Base-by-base conservation (phyloP, 2,888 invertebrate genomes). In the Sinodicranocentrus sp. region DNA sequence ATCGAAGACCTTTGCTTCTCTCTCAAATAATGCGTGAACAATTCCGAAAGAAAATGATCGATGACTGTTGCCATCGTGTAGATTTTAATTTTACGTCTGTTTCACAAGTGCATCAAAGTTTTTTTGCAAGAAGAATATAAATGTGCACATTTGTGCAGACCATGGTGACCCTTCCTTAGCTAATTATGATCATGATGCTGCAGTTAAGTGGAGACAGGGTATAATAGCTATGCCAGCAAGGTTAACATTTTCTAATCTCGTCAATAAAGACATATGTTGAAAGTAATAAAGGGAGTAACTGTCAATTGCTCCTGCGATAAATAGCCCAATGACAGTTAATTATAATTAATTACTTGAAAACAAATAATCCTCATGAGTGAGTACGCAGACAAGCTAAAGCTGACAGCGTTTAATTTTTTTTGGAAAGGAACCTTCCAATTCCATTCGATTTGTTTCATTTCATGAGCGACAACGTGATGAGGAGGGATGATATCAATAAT, bases 211-310 rank as follows among this genome's bases (percentile, higher is more conserved):
- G 10, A 25, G 21, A 19, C 23, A 59, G 26, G 1, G 48, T 3
- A 39, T 6, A 6, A 8, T 8, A 48, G 17, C 17, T 39, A 39
- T 13, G 2, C 25, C 25, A 15, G 23, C 25, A 59, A 59, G 59
- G 59, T 59, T 26, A 59, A 13, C 21, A 19, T 15, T 48, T 15
- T 10, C n/a, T 13, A n/a, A 3, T 5, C 15, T 13, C 10, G 25
- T 59, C 21, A 59, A 59, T 21, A 25, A 63, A 39, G 63, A 63
- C 63, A 39, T 10, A 59, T 13, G n/a, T n/a, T n/a, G 26, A 39
- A 63, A 28, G 63, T 26, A 33, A 63, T 63, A 63, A 63, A 33
- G 28, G 39, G 59, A 39, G 33, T 63, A 39, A 33, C 63, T 63
- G 63, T 63, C 63, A 33, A 63, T 39, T 39, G n/a, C 33, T 6